A percentile compares a stretch with the other conserved stretches of the same genome.
These are phyloP conservation scores for Pachydiplax longipennis DNA, from an alignment of 2,888 invertebrate species.

Conservation along the genomic window DNA sequence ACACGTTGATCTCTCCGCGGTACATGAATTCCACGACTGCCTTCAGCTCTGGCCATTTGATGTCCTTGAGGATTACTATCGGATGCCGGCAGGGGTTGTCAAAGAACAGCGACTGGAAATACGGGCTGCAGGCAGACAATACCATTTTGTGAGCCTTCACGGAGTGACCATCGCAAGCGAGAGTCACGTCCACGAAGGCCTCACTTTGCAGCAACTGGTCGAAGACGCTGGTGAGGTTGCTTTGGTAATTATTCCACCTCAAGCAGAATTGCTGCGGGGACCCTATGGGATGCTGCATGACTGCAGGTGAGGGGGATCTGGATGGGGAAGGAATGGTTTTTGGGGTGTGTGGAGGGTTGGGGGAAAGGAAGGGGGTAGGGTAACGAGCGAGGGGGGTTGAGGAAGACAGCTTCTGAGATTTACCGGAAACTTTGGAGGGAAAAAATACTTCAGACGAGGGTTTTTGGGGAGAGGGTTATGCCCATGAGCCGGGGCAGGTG, in stretches of 20 bases:
- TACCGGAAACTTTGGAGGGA: neutral
- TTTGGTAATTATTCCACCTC: constrained; percentile 93
- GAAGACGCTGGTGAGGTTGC: constrained; percentile 86
- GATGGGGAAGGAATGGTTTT: constrained; percentile 35
- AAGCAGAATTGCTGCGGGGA: constrained; percentile 85
- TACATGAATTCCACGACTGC: constrained; percentile 96
- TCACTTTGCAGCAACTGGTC: constrained; percentile 89
- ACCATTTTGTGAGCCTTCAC: constrained; percentile 95
- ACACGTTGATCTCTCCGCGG: constrained; percentile 94
- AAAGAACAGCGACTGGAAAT: constrained; percentile 88
- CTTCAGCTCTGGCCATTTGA: constrained; percentile 87
- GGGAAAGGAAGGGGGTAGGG: constrained; percentile 42
- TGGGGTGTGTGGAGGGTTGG: constrained; percentile 37
- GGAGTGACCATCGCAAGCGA: constrained; percentile 89
- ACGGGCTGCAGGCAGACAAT: constrained; percentile 90
- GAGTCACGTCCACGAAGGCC: constrained; percentile 89
- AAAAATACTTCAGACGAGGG: neutral
- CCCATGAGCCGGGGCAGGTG: neutral
- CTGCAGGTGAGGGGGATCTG: constrained; percentile 33
- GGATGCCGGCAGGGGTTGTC: constrained; percentile 95
- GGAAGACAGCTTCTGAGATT: constrained; percentile 28
- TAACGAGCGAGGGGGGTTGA: constrained; percentile 42
- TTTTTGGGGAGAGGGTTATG: neutral
- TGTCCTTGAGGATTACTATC: constrained; percentile 91
- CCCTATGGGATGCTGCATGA: constrained; percentile 48